phyloP scores from a whole-genome alignment of 2,113 vertebrate genomes.

The Macaca nemestrina region DNA sequence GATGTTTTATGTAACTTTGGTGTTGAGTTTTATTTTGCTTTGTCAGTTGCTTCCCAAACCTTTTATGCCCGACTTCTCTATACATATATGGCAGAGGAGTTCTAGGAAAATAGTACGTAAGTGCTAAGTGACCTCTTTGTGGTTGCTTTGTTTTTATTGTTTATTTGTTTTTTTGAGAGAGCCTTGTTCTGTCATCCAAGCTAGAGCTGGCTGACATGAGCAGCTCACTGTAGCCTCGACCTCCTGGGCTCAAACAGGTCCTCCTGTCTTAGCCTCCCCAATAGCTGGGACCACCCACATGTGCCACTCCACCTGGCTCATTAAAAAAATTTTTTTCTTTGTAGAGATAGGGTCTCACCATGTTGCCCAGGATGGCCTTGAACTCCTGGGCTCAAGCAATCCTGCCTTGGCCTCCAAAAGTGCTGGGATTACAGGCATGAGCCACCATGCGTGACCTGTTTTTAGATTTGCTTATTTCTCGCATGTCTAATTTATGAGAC shows the following conservation, averaged over 20 bases:
- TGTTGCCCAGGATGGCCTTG: no score
- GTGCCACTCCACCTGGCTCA: not conserved
- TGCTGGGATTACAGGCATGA: not conserved
- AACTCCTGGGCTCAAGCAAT: not conserved
- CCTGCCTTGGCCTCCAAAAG: not conserved
- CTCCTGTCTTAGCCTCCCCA: not conserved
- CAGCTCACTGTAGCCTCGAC: not conserved
- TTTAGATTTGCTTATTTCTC: not conserved
- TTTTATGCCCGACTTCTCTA: not conserved
- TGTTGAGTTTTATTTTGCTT: not conserved
- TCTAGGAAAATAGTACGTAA: not conserved
- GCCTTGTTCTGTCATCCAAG: not conserved
- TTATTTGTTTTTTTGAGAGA: not conserved
- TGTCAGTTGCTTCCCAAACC: not conserved
- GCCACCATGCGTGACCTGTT: not conserved
- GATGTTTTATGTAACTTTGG: not conserved
- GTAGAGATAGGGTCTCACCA: no score
- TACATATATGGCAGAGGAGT: not conserved
- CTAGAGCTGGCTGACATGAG: not conserved
- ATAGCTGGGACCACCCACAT: not conserved
- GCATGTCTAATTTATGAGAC: not conserved
- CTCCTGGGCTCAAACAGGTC: not conserved
- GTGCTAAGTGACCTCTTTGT: not conserved
- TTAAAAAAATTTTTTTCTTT: not conserved
- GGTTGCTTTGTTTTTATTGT: not conserved